Percentiles rank a stretch among this genome's conserved stretches.
Evolutionary conservation across 2,113 vertebrate genomes (phyloP).

Genomic region (Mohoua ochrocephala): DNA sequence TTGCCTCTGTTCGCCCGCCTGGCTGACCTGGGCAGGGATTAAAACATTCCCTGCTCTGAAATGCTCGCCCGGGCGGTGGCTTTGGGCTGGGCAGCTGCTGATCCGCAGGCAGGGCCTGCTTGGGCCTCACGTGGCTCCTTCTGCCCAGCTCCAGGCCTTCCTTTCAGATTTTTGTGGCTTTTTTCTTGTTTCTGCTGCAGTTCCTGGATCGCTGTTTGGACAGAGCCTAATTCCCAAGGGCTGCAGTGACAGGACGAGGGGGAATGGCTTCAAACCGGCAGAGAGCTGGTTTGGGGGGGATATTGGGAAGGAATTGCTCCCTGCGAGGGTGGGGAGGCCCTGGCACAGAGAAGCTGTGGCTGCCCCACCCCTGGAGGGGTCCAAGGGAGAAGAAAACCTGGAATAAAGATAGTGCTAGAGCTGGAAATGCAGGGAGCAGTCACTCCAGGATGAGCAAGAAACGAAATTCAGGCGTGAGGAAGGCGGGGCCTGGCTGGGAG

Average conservation of each 20-base stretch:
- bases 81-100: background rate
- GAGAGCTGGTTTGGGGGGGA: background rate
- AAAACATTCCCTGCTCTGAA: background rate
- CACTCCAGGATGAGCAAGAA: background rate
- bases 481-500: background rate
- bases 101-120: background rate
- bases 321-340: background rate
- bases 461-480: background rate
- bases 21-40: background rate
- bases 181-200: background rate
- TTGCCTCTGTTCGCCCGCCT: background rate
- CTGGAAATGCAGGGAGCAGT: background rate
- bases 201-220: background rate
- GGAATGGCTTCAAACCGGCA: no score
- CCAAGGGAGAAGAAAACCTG: background rate
- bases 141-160: background rate
- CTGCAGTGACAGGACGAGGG: background rate
- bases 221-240: background rate
- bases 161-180: fast-evolving
- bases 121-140: background rate
- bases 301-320: background rate
- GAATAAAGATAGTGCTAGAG: background rate
- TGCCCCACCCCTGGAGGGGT: background rate
- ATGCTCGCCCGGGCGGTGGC: background rate
- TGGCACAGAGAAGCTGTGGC: background rate